Evolutionary conservation across 2,888 invertebrate genomes (phyloP).

Genomic region (Panopea generosa): DNA sequence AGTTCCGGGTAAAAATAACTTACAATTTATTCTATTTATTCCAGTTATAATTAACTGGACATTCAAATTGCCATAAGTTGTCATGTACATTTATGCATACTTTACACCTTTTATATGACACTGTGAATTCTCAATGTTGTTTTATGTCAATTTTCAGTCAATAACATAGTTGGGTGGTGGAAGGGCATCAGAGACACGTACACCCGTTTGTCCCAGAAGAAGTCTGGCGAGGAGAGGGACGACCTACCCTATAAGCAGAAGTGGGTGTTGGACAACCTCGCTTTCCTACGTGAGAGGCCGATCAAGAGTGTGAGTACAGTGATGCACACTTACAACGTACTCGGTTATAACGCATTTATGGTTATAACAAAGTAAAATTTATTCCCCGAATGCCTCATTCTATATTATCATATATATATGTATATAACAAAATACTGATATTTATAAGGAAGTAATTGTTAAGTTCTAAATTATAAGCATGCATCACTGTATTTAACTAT

Average conservation of each 20-base stretch:
- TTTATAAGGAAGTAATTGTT: too few species aligned
- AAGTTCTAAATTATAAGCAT: too few species aligned
- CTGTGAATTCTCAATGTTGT: slow-evolving; percentile 16
- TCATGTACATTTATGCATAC: slow-evolving; percentile 21
- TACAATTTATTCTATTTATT: slow-evolving; percentile 20
- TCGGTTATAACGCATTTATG: too few species aligned
- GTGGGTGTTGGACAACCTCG: slow-evolving; percentile 30
- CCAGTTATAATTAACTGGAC: slow-evolving; percentile 7
- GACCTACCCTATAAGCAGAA: slow-evolving; percentile 37
- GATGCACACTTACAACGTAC: too few species aligned
- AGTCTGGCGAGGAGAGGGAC: slow-evolving; percentile 31
- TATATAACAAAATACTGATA: too few species aligned
- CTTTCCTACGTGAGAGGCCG: slow-evolving; percentile 29
- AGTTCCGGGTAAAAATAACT: slow-evolving; percentile 23
- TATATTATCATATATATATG: too few species aligned
- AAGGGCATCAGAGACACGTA: slow-evolving; percentile 26
- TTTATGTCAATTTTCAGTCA: slow-evolving; percentile 25
- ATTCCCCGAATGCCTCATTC: too few species aligned
- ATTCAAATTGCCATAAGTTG: slow-evolving; percentile 9
- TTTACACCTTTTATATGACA: slow-evolving; percentile 13
- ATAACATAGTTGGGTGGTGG: slow-evolving; percentile 34
- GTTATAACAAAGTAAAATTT: too few species aligned
- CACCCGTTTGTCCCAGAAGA: slow-evolving; percentile 33
- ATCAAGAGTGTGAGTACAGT: slow-evolving; percentile 22
- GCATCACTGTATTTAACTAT: too few species aligned